Base-by-base conservation (phyloP, 1,140 invertebrate species). In the Delia radicum region DNA sequence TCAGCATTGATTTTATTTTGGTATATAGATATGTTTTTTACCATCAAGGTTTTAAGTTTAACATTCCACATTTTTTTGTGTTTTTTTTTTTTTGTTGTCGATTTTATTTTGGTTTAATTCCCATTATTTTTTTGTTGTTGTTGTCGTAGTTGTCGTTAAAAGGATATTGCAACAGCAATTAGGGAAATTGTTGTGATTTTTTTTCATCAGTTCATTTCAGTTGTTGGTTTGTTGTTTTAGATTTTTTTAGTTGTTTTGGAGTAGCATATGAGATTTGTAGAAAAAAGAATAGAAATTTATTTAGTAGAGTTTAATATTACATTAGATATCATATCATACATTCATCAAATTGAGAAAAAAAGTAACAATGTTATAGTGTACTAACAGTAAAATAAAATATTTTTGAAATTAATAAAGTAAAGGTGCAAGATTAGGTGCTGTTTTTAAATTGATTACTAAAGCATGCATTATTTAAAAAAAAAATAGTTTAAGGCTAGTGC, bases 221-320 rank as follows among this genome's bases (percentile, higher is more conserved):
- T 75, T 63, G 28, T 24, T 26, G 27, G 27, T 10, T 26, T 42
- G 37, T 42, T 42, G 37, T 42, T 42, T 42, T n/a, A n/a, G n/a
- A n/a, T 3, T 42, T 42, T 42, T 42, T 6, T 42, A 6, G 10
- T 42, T 42, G 37, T 42, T 42, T 6, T 42, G 10, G 3, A 2
- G 37, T 42, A 3, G 37, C 18, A 69, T n/a, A 33, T 33, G 21
- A 55, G 29, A 4, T 18, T 62, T 69, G 77, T 78, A 74, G 74
- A 72, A 74, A 75, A 73, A 48, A 42, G 77, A 42, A 73, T 74
- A 71, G 48, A 61, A 76, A 33, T 69, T 31, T 69, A 13, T 33
- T 69, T 69, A 69, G 37, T 69, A 69, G 37, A 69, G 65, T 33
- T 69, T 69, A 69, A 33, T 33, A 29, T 69, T 69, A 33, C 48